Conservation (phyloP, 2,888 invertebrate genomes). For the Luperina testacea region DNA sequence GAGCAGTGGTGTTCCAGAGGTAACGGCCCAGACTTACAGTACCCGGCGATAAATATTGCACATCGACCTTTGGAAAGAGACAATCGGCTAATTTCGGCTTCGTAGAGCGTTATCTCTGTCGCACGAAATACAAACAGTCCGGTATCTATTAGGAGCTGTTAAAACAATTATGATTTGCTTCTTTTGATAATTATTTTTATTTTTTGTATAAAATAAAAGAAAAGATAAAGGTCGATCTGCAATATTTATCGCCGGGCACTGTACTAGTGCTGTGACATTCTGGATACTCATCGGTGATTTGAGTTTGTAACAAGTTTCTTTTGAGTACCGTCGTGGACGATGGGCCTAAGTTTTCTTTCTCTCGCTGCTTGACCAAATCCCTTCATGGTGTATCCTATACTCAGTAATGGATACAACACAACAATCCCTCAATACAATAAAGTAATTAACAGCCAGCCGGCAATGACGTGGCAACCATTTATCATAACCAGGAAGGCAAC, state of each 20-base stretch:
- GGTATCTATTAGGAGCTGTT: too few species aligned
- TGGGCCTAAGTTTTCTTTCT: not conserved
- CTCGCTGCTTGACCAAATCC: not conserved
- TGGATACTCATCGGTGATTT: not conserved
- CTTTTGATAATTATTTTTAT: too few species aligned
- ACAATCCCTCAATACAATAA: slow-evolving; percentile 55
- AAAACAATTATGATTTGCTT: too few species aligned
- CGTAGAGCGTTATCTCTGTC: too few species aligned
- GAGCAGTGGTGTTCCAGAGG: not conserved
- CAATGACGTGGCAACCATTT: slow-evolving; percentile 54
- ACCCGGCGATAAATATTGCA: too few species aligned
- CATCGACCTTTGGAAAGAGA: too few species aligned
- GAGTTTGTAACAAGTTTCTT: not conserved
- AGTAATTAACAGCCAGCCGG: slow-evolving; percentile 58
- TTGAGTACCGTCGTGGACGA: not conserved
- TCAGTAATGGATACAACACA: slow-evolving; percentile 17
- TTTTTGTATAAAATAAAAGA: too few species aligned
- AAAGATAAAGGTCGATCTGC: too few species aligned
- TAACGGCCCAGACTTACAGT: not conserved
- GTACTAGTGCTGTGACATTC: not conserved
- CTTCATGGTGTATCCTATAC: not conserved
- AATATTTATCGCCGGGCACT: too few species aligned
- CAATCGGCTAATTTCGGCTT: too few species aligned
- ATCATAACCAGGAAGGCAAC: slow-evolving; percentile 52
- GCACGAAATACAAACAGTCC: too few species aligned